These are phyloP conservation scores for Phoxinus phoxinus DNA, from an alignment of 2,113 vertebrate species.

Conservation along the genomic window DNA sequence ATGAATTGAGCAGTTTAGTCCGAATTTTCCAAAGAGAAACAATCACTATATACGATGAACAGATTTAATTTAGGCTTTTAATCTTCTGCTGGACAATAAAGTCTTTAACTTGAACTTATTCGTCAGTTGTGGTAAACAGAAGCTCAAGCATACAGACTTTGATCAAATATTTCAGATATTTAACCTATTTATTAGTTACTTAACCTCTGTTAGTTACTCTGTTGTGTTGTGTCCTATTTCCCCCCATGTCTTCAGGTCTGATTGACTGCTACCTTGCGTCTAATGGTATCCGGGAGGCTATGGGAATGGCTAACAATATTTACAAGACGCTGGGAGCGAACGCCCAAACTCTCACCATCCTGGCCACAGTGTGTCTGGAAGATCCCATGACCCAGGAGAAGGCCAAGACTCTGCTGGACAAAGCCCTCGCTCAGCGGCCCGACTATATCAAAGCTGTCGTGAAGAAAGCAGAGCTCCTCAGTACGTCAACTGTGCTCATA, in stretches of 20 bases:
- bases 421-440: constrained; percentile 91
- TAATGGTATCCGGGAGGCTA: constrained; percentile 95
- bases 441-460: constrained; percentile 98
- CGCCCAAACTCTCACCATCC: constrained; percentile 93
- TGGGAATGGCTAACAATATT: constrained; percentile 98
- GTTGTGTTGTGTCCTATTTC: neutral
- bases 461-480: constrained; percentile 96
- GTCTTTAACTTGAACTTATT: too few species aligned
- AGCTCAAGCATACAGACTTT: too few species aligned
- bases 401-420: constrained; percentile 93
- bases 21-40: too few species aligned
- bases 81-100: too few species aligned
- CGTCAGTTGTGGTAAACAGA: too few species aligned
- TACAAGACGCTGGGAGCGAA: constrained; percentile 97
- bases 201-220: too few species aligned
- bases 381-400: constrained; percentile 97
- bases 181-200: neutral
- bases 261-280: constrained; percentile 97
- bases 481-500: constrained; percentile 68
- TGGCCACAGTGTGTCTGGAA: constrained; percentile 95
- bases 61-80: too few species aligned
- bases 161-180: neutral
- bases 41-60: too few species aligned
- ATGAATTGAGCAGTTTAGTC: too few species aligned
- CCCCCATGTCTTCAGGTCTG: constrained; percentile 79